Conservation (phyloP, 2,113 vertebrate genomes). For the Scolopax mira region DNA sequence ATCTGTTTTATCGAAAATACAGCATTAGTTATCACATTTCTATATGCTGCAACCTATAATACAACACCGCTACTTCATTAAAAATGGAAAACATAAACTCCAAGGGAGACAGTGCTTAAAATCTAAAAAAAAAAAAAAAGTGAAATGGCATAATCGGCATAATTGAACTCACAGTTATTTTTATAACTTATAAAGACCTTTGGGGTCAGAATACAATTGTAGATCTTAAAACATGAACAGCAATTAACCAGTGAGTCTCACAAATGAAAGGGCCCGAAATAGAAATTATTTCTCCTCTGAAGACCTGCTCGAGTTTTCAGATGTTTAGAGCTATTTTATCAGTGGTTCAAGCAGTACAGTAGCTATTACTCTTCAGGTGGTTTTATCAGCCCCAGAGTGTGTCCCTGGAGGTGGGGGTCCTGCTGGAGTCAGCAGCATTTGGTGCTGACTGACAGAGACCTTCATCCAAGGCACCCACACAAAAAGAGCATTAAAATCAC, state of each 20-base stretch:
- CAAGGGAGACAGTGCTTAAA: neutral
- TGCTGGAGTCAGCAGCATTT: too few species aligned
- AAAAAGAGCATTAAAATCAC: neutral
- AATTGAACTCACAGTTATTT: neutral
- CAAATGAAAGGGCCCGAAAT: neutral
- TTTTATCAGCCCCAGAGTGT: rapidly evolving
- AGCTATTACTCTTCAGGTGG: rapidly evolving
- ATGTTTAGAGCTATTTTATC: neutral
- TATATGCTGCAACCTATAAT: rapidly evolving
- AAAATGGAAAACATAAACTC: neutral
- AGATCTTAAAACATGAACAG: neutral
- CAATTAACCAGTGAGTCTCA: neutral
- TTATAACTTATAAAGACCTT: neutral
- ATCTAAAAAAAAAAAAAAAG: neutral
- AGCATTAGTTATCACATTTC: neutral
- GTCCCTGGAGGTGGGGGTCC: too few species aligned
- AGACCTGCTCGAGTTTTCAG: neutral
- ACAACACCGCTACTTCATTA: neutral
- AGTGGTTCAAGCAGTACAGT: neutral
- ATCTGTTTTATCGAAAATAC: neutral
- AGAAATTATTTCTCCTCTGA: neutral
- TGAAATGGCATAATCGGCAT: neutral
- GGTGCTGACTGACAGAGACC: too few species aligned
- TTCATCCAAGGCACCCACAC: neutral
- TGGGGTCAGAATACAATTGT: neutral